phyloP scores from a whole-genome alignment of 2,113 vertebrate genomes.

The Hemiprocne comata region DNA sequence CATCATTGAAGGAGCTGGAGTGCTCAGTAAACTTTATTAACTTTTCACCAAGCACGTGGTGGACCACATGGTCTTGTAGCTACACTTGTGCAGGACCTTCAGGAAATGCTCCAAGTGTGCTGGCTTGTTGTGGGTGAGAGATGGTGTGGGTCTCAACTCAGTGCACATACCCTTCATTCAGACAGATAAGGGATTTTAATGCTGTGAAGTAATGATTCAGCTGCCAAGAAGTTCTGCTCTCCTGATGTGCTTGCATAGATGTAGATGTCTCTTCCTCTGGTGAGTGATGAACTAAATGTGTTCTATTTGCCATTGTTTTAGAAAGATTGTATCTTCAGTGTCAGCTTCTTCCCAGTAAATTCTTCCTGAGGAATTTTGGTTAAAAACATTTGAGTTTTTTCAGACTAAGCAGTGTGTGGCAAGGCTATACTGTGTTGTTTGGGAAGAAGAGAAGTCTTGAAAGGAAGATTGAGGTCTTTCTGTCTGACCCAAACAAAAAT shows the following conservation, averaged over 20 bases:
- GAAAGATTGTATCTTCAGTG: not conserved
- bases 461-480: not conserved
- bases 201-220: not conserved
- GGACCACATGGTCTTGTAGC: not conserved
- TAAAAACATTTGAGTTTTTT: not conserved
- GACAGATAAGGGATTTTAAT: not conserved
- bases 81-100: not conserved
- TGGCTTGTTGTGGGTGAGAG: not conserved
- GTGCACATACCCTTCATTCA: not conserved
- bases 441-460: not conserved
- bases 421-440: not conserved
- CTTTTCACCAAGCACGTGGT: not conserved
- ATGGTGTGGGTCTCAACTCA: not conserved
- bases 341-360: not conserved
- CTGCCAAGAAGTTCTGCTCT: not conserved
- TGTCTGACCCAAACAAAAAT: not conserved
- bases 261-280: not conserved
- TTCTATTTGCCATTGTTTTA: constrained; percentile 4
- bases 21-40: not conserved
- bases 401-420: not conserved
- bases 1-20: not conserved
- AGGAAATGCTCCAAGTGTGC: not conserved
- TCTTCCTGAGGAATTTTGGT: not conserved
- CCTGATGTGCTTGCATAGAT: not conserved
- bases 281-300: not conserved